These are phyloP conservation scores for Drosophila kuntzei DNA, from an alignment of 2,888 invertebrate species.

Conservation along the genomic window DNA sequence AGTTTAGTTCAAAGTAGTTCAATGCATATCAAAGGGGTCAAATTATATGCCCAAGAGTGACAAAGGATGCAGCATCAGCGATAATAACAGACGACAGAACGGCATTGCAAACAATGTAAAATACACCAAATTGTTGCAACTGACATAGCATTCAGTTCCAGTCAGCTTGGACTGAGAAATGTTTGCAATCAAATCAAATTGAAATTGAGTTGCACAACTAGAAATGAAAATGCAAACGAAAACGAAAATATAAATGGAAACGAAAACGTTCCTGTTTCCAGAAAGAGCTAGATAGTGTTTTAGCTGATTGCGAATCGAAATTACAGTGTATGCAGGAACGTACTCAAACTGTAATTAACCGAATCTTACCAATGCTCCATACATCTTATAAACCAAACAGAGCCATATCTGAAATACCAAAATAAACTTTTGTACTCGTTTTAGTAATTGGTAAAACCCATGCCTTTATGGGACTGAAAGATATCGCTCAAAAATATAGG, in stretches of 20 bases:
- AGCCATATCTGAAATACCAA: neutral
- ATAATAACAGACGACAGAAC: constrained; percentile 16
- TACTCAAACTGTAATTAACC: constrained; percentile 16
- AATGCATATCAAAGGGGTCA: constrained; percentile 38
- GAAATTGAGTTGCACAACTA: constrained; percentile 70
- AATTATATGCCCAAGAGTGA: constrained; percentile 48
- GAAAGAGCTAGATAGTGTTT: constrained; percentile 47
- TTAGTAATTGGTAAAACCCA: neutral
- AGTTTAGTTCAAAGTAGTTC: constrained; percentile 1
- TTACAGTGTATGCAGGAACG: constrained; percentile 47
- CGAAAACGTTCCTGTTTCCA: constrained; percentile 31
- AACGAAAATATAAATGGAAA: constrained; percentile 40
- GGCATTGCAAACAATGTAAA: constrained; percentile 73
- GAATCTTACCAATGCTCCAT: constrained; percentile 2
- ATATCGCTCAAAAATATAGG: neutral
- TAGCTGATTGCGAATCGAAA: constrained; percentile 68
- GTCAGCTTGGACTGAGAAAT: constrained; percentile 31
- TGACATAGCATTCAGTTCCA: constrained; percentile 37
- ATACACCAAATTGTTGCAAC: constrained; percentile 69
- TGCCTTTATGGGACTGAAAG: neutral
- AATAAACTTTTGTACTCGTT: neutral
- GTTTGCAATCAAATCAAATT: constrained; percentile 74
- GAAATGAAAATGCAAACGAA: constrained; percentile 53
- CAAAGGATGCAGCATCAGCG: constrained; percentile 21
- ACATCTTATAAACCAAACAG: neutral